Base-by-base conservation (phyloP, 2,888 invertebrate species). In the Vanessa cardui region DNA sequence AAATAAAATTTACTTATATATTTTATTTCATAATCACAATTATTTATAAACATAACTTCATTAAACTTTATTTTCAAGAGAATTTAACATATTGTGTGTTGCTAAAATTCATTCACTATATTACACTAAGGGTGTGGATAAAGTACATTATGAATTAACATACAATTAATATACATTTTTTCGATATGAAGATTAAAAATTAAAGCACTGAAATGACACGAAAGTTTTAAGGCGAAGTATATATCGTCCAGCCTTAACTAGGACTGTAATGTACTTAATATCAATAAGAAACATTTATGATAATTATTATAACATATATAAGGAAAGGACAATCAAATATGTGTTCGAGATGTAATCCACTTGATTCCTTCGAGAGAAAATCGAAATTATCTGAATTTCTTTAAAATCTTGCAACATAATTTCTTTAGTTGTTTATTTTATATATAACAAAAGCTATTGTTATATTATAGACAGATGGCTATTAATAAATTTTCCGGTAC, bases 1-100 rank as follows among this genome's bases (percentile, higher is more conserved):
- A 59, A 58, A 26, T 18, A 31, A 31, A 1, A 21, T 12, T 47
- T 49, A 47, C 20, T 50, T 59, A 64, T 64, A 69, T 60, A 18
- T 62, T 72, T 67, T 72, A 72, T 70, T 72, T 66, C 69, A 69
- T 69, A 72, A 72, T 72, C 71, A 72, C 67, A 72, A 67, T 67
- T 63, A 69, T 69, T 67, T 62, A 54, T 69, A 69, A 70, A 62
- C 63, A 62, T 65, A 70, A 70, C 47, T 60, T 60, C 44, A 64
- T 64, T 65, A 67, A 31, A 70, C 67, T 64, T 63, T 69, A 69
- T 52, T 49, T 70, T 64, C 16, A 54, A 59, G 31, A 45, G 33
- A 61, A 20, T 54, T 46, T 61, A 33, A 61, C 9, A 2, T 31
- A 59, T 20, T 39, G 33, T 60, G 20, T 54, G 60, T 54, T 54